A percentile compares a stretch with the other conserved stretches of the same genome.
Evolutionary conservation across 2,888 invertebrate species (phyloP).

Genomic region (Epinotia nisella): DNA sequence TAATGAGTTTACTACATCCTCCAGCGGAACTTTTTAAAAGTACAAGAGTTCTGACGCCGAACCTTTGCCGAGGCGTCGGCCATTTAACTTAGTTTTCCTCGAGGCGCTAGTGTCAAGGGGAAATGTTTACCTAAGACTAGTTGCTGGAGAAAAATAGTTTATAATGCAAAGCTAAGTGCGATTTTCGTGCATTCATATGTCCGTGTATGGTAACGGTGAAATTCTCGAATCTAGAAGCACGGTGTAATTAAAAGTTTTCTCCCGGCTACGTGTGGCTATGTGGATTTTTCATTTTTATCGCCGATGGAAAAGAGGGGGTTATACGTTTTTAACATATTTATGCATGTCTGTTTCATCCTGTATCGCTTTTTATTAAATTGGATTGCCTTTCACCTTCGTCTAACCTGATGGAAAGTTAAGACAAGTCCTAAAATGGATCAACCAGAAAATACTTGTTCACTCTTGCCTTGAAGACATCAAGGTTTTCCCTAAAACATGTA

Average conservation of each 20-base stretch:
- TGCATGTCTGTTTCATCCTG: neutral
- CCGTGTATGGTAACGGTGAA: neutral
- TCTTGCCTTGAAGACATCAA: no score
- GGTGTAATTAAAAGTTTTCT: neutral
- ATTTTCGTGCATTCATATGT: neutral
- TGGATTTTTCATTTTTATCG: neutral
- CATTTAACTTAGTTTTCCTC: conserved; percentile 66
- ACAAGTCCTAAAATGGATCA: no score
- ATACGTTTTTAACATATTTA: no score
- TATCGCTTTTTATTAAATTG: neutral
- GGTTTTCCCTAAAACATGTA: no score
- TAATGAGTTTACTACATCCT: conserved; percentile 80
- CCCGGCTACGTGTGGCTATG: neutral
- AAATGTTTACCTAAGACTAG: conserved; percentile 42
- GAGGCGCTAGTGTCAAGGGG: conserved; percentile 51
- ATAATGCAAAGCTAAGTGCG: conserved; percentile 5
- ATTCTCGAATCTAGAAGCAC: neutral
- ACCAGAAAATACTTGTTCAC: no score
- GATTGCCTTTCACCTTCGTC: no score
- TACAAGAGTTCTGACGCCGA: conserved; percentile 67
- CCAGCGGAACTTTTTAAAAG: conserved; percentile 72
- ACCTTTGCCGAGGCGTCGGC: conserved; percentile 64
- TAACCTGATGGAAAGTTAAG: no score
- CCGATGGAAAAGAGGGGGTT: neutral
- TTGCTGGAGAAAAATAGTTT: conserved; percentile 30